Evolutionary conservation across 2,113 vertebrate species (phyloP).

Genomic region (Tichodroma muraria): DNA sequence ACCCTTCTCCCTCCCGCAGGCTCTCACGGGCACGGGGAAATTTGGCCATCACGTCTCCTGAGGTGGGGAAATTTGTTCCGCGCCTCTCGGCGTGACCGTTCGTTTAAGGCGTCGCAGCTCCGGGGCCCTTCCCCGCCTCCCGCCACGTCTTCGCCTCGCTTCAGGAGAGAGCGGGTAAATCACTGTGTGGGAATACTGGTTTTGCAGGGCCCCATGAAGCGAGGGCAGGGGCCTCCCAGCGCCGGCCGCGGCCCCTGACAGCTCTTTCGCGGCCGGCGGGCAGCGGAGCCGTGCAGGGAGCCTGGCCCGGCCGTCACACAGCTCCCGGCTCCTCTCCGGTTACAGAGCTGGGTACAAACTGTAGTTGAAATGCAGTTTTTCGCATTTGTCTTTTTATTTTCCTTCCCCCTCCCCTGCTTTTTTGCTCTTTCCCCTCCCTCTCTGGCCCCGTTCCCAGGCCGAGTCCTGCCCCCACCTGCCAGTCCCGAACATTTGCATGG

Average conservation of each 20-base stretch:
- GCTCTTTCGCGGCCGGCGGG: neutral
- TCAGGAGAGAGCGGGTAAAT: neutral
- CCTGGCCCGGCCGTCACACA: neutral
- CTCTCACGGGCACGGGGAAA: neutral
- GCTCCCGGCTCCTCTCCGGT: neutral
- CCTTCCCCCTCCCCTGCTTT: neutral
- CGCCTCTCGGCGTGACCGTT: neutral
- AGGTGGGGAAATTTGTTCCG: neutral
- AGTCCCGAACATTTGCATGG: conserved; percentile 21
- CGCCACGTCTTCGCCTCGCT: neutral
- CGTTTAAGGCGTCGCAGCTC: neutral
- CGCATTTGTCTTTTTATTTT: neutral
- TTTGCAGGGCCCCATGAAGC: neutral
- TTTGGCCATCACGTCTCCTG: neutral
- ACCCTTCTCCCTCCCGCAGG: neutral
- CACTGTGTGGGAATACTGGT: neutral
- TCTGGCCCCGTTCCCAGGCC: conserved; percentile 11
- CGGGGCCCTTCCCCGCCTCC: neutral
- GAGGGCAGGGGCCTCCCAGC: neutral
- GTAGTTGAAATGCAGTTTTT: neutral
- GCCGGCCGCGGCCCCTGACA: neutral
- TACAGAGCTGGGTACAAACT: neutral
- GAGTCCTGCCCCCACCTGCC: conserved; percentile 52
- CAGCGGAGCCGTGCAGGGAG: neutral
- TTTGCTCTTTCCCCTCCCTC: neutral